Percentiles rank a stretch among this genome's conserved stretches.
Conservation (phyloP, 1,140 invertebrate genomes). For the Pachypeltis micranthus region DNA sequence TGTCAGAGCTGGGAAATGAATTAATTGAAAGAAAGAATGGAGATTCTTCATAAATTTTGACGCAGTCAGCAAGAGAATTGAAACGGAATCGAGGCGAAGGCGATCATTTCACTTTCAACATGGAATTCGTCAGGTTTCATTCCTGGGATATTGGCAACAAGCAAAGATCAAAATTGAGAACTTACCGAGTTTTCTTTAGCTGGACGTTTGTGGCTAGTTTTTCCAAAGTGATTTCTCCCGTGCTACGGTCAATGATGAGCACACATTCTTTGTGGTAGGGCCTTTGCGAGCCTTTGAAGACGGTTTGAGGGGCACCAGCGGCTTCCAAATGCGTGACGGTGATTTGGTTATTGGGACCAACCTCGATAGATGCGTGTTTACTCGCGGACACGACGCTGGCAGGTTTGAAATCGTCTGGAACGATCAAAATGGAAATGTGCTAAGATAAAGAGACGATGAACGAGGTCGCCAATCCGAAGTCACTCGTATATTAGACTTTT, state of each 20-base stretch:
- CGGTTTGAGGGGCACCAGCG: conserved; percentile 73
- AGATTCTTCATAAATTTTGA: too few species aligned
- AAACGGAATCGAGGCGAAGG: too few species aligned
- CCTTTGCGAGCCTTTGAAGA: conserved; percentile 85
- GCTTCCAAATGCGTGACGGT: conserved; percentile 82
- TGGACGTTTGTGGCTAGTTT: conserved; percentile 80
- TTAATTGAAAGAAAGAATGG: too few species aligned
- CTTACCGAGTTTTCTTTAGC: conserved; percentile 80
- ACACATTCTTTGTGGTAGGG: conserved; percentile 89
- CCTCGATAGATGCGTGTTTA: conserved; percentile 78
- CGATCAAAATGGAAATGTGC: too few species aligned
- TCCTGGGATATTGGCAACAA: too few species aligned
- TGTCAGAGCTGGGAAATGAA: too few species aligned
- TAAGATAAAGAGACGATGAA: not conserved
- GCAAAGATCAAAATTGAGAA: not conserved
- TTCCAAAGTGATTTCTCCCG: conserved; percentile 85
- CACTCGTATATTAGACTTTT: not conserved
- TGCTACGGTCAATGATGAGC: conserved; percentile 79
- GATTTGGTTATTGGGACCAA: conserved; percentile 74
- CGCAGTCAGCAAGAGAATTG: too few species aligned
- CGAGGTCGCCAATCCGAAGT: not conserved
- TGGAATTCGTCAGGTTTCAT: too few species aligned
- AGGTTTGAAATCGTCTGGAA: conserved; percentile 92
- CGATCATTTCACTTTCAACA: too few species aligned
- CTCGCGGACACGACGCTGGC: conserved; percentile 78